Evolutionary conservation across 2,797 vertebrate species (phyloP).

Genomic region (Leptatherina wallacei): DNA sequence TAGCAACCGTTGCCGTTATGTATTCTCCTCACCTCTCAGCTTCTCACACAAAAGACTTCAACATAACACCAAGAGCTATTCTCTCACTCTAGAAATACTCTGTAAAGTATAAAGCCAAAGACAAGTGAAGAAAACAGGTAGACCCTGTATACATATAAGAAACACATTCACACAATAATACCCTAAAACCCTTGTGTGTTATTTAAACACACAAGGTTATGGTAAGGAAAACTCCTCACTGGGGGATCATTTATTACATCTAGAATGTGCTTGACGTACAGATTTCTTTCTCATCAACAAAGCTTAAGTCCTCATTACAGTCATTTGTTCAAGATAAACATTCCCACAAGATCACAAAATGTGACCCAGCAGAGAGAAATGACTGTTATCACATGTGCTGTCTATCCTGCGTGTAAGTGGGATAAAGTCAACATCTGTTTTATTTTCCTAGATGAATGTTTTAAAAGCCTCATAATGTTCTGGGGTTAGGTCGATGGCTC

Average conservation of each 20-base stretch:
- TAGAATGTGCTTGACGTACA: no score
- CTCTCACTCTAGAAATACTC: background rate
- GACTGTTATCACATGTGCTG: background rate
- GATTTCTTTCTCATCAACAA: no score
- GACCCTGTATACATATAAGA: background rate
- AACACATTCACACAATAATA: background rate
- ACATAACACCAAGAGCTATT: conserved; percentile 1
- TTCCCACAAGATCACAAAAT: background rate
- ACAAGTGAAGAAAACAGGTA: background rate
- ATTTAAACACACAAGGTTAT: no score
- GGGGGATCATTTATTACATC: no score
- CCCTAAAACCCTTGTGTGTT: no score
- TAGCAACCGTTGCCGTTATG: background rate
- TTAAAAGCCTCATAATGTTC: background rate
- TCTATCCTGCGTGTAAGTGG: background rate
- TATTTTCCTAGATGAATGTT: background rate
- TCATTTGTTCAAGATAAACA: no score
- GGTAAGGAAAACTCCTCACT: background rate
- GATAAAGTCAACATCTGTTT: background rate
- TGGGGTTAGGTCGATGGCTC: background rate
- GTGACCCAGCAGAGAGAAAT: background rate
- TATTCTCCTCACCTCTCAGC: background rate
- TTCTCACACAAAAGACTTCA: background rate
- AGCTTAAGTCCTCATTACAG: no score
- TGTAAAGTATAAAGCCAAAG: background rate